phyloP scores from a whole-genome alignment of 2,113 vertebrate species.

The Genyomyrus donnyi region DNA sequence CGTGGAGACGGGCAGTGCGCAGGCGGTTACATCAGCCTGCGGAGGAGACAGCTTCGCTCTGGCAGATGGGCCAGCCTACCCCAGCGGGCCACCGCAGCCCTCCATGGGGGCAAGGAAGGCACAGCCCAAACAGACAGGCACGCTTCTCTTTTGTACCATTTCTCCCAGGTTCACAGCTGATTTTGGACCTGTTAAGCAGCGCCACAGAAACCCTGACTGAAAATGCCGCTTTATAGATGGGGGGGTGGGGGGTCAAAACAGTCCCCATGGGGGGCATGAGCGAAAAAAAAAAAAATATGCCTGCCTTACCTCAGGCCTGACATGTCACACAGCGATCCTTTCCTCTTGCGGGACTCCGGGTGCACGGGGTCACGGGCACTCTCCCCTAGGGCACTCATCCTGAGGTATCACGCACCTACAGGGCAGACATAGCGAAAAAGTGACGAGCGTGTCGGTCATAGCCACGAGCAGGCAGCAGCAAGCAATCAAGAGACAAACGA shows the following conservation, averaged over 20 bases:
- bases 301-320: conserved; percentile 73
- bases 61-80: conserved; percentile 21
- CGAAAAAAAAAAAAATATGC: background rate
- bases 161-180: background rate
- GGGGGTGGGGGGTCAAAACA: background rate
- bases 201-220: background rate
- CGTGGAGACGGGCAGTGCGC: conserved; percentile 41
- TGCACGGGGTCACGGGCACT: conserved; percentile 75
- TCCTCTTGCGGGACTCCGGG: conserved; percentile 85
- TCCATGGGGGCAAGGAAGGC: background rate
- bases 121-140: background rate
- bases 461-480: background rate
- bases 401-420: conserved; percentile 76
- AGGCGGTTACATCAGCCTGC: conserved; percentile 43
- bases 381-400: conserved; percentile 91
- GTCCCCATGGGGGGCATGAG: background rate
- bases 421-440: conserved; percentile 9
- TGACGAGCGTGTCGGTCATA: background rate
- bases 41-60: conserved; percentile 18
- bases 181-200: background rate
- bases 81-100: background rate
- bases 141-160: background rate
- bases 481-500: background rate
- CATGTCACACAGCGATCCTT: conserved; percentile 81
- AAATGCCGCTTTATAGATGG: background rate